phyloP scores from a whole-genome alignment of 2,888 invertebrate species.

The Diogma glabrata region DNA sequence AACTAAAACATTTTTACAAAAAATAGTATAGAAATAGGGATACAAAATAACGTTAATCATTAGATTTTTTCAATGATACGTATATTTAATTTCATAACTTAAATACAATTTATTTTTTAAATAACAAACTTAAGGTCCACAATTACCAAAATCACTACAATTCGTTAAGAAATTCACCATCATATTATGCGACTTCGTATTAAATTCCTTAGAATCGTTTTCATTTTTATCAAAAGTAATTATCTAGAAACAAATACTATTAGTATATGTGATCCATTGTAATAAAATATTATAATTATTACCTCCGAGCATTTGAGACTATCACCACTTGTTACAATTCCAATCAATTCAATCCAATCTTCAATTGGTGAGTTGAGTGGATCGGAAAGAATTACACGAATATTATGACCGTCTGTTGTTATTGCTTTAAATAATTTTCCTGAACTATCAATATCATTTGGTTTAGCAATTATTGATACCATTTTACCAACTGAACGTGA shows the following conservation, averaged over 20 bases:
- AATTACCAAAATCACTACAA: conserved; percentile 4
- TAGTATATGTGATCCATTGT: not conserved
- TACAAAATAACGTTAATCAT: too few species aligned
- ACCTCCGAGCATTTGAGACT: conserved; percentile 10
- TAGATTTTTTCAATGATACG: too few species aligned
- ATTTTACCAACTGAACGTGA: conserved; percentile 1
- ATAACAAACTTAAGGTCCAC: not conserved
- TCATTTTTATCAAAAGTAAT: not conserved
- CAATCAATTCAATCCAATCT: conserved; percentile 14
- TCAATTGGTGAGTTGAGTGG: conserved; percentile 13
- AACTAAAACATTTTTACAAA: too few species aligned
- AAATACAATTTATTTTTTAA: too few species aligned
- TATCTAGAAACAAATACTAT: not conserved
- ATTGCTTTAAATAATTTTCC: conserved; percentile 9
- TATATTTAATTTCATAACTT: too few species aligned
- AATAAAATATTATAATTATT: not conserved
- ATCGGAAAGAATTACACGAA: not conserved
- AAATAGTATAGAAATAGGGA: too few species aligned
- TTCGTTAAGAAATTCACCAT: not conserved
- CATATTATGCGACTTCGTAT: not conserved
- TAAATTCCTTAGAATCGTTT: not conserved
- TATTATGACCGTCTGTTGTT: conserved; percentile 12
- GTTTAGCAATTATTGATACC: conserved; percentile 1
- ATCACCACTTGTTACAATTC: conserved; percentile 1
- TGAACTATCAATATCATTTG: not conserved